These are phyloP conservation scores for Physocephala rufipes DNA, from an alignment of 2,888 invertebrate genomes.

Conservation along the genomic window DNA sequence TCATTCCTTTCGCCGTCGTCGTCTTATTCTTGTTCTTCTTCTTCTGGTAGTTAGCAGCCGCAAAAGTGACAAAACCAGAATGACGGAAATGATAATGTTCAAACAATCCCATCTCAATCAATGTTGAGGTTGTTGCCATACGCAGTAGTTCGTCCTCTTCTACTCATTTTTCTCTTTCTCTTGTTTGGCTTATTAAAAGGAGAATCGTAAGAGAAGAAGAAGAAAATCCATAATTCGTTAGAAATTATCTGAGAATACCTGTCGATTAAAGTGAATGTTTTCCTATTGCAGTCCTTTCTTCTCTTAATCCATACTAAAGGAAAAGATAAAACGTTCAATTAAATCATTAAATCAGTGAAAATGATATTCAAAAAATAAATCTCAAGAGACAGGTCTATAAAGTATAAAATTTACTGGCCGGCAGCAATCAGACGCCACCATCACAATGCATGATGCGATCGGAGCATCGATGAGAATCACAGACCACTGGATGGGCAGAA, in stretches of 20 bases:
- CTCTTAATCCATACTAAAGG: neutral
- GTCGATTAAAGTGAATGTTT: neutral
- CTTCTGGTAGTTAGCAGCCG: no score
- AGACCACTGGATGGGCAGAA: neutral
- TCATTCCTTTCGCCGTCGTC: no score
- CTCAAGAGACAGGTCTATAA: constrained; percentile 24
- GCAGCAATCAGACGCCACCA: no score
- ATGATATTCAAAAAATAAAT: constrained; percentile 31
- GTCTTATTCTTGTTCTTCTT: no score
- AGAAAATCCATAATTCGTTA: no score
- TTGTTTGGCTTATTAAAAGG: neutral
- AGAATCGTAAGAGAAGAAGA: neutral
- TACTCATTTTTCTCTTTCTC: neutral
- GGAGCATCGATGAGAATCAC: neutral
- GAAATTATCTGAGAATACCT: neutral
- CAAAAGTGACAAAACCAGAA: neutral
- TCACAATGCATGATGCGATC: no score
- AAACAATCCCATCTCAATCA: no score
- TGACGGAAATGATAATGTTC: no score
- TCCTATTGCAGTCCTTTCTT: neutral
- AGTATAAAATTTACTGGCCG: neutral
- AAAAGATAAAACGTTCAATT: constrained; percentile 24
- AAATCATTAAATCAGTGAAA: constrained; percentile 31
- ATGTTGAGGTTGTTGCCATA: neutral
- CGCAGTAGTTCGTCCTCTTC: neutral